Base-by-base conservation (phyloP, 2,888 invertebrate genomes). In the Pachliopta kotzebuea region DNA sequence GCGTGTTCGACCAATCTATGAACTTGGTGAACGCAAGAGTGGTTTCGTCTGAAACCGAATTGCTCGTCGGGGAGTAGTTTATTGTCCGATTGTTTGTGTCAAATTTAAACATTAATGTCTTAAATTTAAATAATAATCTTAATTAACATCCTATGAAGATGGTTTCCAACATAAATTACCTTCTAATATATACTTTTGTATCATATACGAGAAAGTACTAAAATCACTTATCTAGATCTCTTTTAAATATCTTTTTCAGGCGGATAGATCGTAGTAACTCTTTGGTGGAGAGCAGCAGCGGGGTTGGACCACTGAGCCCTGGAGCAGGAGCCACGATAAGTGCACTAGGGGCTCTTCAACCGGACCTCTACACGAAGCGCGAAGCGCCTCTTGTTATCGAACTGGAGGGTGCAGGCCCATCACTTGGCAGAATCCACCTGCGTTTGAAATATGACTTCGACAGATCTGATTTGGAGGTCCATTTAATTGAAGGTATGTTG, bases 371-470 rank as follows among this genome's bases (percentile, higher is more conserved):
- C 85, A 95, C 96, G 21, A 94, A 95, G 75, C 93, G 95, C 65
- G 96, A 96, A 77, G 95, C 96, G 2, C 96, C 96, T 0, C 86
- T 97, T 56, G 94, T 96, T 78, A 92, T 96, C 74, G 94, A 94
- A 63, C 81, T 93, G 69, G 92, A 92, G 65, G 92, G 90, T 45
- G 92, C 92, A 63, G 95, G 95, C 9, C 95, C 95, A 6, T 94
- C 94, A 49, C 93, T 97, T 56, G 98, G 98, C 45, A 93, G 96
- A 67, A 93, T 98, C 69, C 98, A 98, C 79, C 93, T 97, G 72
- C 93, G 97, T 62, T 91, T 98, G 64, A 96, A 96, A 76, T 98
- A 98, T 78, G 98, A 98, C 87, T 97, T 97, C 78, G 96, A 97
- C 82, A 93, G 96, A 70, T 97, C 97, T 20, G 98, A 98, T 84